Percentiles rank a stretch among this genome's conserved stretches.
Conservation (phyloP, 2,797 vertebrate species). For the Chloroceryle amazona region DNA sequence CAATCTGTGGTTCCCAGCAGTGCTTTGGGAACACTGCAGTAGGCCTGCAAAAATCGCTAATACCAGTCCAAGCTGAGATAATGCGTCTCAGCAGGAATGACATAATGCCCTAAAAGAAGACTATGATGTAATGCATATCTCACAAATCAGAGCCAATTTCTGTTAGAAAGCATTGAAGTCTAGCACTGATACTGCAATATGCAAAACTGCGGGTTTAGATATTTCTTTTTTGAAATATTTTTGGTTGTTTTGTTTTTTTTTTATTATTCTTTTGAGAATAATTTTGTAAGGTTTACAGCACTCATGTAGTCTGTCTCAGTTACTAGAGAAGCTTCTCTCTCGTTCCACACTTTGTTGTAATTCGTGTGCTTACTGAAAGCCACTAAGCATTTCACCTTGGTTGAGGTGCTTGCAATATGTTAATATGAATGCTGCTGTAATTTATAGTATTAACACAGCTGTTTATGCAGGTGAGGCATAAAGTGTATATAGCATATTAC, state of each 20-base stretch:
- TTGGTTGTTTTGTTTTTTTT: not conserved
- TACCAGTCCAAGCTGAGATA: constrained; percentile 85
- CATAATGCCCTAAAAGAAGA: constrained; percentile 89
- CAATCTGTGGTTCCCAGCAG: constrained; percentile 85
- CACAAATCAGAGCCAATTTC: constrained; percentile 83
- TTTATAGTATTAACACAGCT: constrained; percentile 50
- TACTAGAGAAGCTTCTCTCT: not conserved
- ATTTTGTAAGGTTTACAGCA: constrained; percentile 62
- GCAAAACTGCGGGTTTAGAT: constrained; percentile 41
- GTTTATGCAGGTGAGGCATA: constrained; percentile 58
- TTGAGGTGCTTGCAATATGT: constrained; percentile 40
- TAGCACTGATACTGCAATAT: constrained; percentile 73
- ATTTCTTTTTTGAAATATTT: not conserved
- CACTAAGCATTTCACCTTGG: constrained; percentile 62
- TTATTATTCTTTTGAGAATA: not conserved
- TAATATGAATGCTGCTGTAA: constrained; percentile 37
- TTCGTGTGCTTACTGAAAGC: constrained; percentile 1
- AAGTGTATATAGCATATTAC: constrained; percentile 1
- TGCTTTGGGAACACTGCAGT: constrained; percentile 84
- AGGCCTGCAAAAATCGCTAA: constrained; percentile 82
- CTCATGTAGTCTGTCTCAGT: not conserved
- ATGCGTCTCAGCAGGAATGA: constrained; percentile 87
- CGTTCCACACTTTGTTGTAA: not conserved
- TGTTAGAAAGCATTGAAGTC: constrained; percentile 78
- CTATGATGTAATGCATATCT: constrained; percentile 87